Evolutionary conservation across 2,888 invertebrate genomes (phyloP).

Genomic region (Eubasilissa splendida): DNA sequence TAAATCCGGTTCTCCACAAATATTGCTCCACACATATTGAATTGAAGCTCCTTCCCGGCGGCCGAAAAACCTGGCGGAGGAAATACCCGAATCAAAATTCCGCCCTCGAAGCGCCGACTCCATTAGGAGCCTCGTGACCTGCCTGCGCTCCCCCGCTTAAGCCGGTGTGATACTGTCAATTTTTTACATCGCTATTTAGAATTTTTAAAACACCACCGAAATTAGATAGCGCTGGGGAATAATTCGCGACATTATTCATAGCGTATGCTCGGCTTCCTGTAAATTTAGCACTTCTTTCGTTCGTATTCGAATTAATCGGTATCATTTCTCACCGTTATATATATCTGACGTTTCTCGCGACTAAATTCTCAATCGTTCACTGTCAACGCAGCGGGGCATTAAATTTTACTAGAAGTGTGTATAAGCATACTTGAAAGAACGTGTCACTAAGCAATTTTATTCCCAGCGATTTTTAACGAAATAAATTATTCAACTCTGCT

Average conservation of each 20-base stretch:
- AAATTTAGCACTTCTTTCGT: not conserved
- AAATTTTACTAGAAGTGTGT: conserved; percentile 33
- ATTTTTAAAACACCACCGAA: conserved; percentile 36
- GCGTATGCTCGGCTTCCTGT: not conserved
- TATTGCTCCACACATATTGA: conserved; percentile 40
- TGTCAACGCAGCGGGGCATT: conserved; percentile 31
- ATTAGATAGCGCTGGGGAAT: conserved; percentile 33
- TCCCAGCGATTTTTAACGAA: not conserved
- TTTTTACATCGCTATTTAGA: conserved; percentile 37
- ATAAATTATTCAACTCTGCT: too few species aligned
- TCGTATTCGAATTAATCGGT: conserved; percentile 32
- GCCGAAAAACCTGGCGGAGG: conserved; percentile 41
- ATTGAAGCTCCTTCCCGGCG: conserved; percentile 26
- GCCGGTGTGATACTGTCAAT: conserved; percentile 34
- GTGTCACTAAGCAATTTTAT: conserved; percentile 5
- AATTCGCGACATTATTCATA: conserved; percentile 27
- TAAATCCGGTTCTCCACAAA: conserved; percentile 33
- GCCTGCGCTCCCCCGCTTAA: not conserved
- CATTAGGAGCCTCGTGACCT: conserved; percentile 44
- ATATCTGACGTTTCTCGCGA: conserved; percentile 25
- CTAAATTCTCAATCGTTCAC: conserved; percentile 36
- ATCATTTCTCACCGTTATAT: conserved; percentile 34
- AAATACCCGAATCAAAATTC: conserved; percentile 56
- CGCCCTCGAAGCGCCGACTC: conserved; percentile 49
- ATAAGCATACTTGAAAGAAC: conserved; percentile 17